phyloP scores from a whole-genome alignment of 2,797 vertebrate genomes.

The Enteromius radiatus region DNA sequence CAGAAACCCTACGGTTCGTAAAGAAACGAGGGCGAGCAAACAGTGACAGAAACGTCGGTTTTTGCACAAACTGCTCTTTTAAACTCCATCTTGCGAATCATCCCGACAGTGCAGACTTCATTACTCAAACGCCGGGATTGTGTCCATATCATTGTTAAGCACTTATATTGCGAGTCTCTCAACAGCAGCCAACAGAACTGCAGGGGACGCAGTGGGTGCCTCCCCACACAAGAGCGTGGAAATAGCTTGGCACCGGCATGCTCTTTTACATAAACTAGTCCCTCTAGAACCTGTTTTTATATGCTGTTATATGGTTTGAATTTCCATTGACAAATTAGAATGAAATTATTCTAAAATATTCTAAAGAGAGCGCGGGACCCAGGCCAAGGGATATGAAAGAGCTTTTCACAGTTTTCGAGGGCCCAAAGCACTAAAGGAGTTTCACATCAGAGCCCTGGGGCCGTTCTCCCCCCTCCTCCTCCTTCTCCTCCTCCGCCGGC shows the following conservation, averaged over 20 bases:
- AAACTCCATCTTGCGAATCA: constrained; percentile 49
- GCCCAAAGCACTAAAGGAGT: constrained; percentile 59
- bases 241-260: constrained; percentile 43
- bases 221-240: constrained; percentile 53
- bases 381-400: constrained; percentile 60
- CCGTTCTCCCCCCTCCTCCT: constrained; percentile 20
- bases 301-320: constrained; percentile 62
- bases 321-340: constrained; percentile 64
- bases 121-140: constrained; percentile 52
- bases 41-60: background rate
- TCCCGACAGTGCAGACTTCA: constrained; percentile 53
- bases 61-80: background rate
- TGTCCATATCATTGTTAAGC: constrained; percentile 57
- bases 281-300: constrained; percentile 60
- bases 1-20: background rate
- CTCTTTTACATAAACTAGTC: constrained; percentile 59
- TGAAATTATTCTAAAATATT: constrained; percentile 61
- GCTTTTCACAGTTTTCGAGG: constrained; percentile 60
- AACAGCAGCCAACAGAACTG: constrained; percentile 58
- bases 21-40: background rate
- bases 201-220: constrained; percentile 49
- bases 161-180: constrained; percentile 50
- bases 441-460: constrained; percentile 62
- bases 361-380: constrained; percentile 50
- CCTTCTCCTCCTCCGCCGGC: background rate